Evolutionary conservation across 2,113 vertebrate species (phyloP), one percentile per base, ranked within the genome.

Genomic region (Crypturellus undulatus): DNA sequence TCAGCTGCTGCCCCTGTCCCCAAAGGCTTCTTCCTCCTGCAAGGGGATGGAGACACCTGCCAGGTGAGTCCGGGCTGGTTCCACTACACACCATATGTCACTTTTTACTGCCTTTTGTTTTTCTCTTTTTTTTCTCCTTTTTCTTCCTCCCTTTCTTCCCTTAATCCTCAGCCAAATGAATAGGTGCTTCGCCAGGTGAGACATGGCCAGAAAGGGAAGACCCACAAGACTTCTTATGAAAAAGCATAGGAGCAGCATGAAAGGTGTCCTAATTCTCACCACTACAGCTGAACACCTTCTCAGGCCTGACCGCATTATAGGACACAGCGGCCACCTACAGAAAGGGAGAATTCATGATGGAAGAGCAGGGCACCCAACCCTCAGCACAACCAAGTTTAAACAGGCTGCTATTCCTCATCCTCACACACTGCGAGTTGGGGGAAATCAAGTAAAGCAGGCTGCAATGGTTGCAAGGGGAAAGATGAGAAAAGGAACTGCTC

Each of bases 301-400:
- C n/a, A 47, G 24, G 45, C 49, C 51, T 32, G 80, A 47, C 2
- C 1, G 22, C 20, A 18, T 43, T 18, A 8, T 4, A 1, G 0
- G 51, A 16, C 1, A 0, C 2, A 9, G 36, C 12, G 0, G 0
- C 11, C 56, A 1, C 2, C 1, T 4, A 67, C 10, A 3, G 38
- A 22, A 30, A 77, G 5, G 13, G 52, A 22, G 4, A 4, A 58
- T 1, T 10, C 1, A 14, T 0, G 0, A 49, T 40, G 15, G 24
- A n/a, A 81, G 18, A 14, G 19, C 85, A 6, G 25, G 1, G 21
- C 9, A 3, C 6, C 11, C 0, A 12, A 14, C 30, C 11, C 5
- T 34, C 0, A 0, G 40, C 45, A 45, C 7, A 40, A 4, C 25
- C 0, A 0, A 6, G 15, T 15, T 40, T 11, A 59, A 75, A 71